Evolutionary conservation across 1,140 invertebrate genomes (phyloP).

Genomic region (Adoxophyes honmai): DNA sequence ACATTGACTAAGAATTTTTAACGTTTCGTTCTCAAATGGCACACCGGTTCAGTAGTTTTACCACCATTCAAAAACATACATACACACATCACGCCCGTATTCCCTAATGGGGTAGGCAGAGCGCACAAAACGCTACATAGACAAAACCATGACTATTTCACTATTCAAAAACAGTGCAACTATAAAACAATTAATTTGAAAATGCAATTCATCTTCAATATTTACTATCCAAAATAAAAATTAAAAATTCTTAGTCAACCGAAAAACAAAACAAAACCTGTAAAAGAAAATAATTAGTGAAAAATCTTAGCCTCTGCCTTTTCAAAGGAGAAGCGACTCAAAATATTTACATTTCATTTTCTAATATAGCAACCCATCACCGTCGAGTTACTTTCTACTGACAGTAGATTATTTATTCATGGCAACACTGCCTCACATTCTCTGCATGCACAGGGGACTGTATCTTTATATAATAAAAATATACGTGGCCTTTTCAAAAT

Average conservation of each 20-base stretch:
- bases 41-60: too few relatives aligned
- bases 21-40: neutral
- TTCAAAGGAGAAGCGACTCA: neutral
- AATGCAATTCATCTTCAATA: neutral
- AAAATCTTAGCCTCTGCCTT: neutral
- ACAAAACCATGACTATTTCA: too few relatives aligned
- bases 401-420: neutral
- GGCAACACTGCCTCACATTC: neutral
- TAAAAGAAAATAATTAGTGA: constrained; percentile 12
- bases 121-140: too few relatives aligned
- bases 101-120: too few relatives aligned
- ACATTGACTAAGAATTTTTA: neutral
- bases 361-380: neutral
- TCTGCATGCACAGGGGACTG: neutral
- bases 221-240: neutral
- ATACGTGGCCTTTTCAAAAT: neutral
- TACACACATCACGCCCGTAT: too few relatives aligned
- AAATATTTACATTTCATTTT: neutral
- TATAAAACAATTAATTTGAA: neutral
- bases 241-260: constrained; percentile 4
- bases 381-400: neutral
- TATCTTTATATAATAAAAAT: constrained; percentile 7
- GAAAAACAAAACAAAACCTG: neutral
- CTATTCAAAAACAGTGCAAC: too few relatives aligned
- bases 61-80: too few relatives aligned